Conservation (phyloP, 2,797 vertebrate genomes). For the Argentina silus region DNA sequence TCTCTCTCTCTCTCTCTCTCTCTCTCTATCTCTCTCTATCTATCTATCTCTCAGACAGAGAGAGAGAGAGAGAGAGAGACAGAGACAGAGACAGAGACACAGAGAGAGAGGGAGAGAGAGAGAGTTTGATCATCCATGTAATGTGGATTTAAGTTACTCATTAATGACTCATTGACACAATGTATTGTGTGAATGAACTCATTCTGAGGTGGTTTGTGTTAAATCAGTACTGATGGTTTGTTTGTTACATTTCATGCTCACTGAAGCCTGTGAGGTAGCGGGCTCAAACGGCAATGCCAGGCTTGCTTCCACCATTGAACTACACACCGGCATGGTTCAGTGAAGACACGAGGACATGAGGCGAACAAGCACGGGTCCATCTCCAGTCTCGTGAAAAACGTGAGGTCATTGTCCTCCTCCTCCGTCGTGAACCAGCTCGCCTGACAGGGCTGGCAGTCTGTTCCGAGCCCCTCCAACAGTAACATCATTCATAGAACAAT, state of each 20-base stretch:
- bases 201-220: conserved; percentile 1
- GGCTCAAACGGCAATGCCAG: background rate
- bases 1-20: too few species aligned
- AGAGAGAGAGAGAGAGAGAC: too few species aligned
- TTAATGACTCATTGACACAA: conserved; percentile 9
- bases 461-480: conserved; percentile 35
- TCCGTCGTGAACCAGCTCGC: background rate
- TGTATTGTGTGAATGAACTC: conserved; percentile 14
- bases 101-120: too few species aligned
- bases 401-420: background rate
- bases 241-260: conserved; percentile 18
- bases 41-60: too few species aligned
- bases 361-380: background rate
- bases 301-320: background rate
- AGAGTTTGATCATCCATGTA: conserved; percentile 19
- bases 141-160: conserved; percentile 25
- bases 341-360: background rate
- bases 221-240: background rate
- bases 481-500: conserved; percentile 56
- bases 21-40: too few species aligned
- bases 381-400: conserved; percentile 10
- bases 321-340: background rate
- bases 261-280: background rate
- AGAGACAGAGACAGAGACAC: too few species aligned
- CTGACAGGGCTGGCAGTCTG: background rate